Evolutionary conservation across 2,797 vertebrate genomes (phyloP), one percentile per base, ranked within the genome.

Genomic region (Poeciliopsis infans): DNA sequence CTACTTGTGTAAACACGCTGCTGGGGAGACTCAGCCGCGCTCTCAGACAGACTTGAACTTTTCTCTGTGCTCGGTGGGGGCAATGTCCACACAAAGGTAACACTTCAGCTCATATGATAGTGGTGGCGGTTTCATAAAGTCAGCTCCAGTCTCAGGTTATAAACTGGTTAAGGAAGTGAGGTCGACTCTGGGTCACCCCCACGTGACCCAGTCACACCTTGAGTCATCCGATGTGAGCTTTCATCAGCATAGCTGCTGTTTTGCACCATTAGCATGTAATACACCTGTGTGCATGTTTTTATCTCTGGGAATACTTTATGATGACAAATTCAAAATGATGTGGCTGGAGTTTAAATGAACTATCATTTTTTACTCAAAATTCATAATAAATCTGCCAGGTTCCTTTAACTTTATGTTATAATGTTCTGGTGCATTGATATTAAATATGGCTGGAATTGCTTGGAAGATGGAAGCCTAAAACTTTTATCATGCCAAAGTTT

Each of bases 1-100:
- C 47, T 53, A 49, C 2, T 43, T 92, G 93, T 90, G 72, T 82
- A 85, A 90, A 88, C 92, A 79, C 6, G 89, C 85, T 83, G 55
- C 57, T 11, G 5, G 59, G 33, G 73, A 57, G 5, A 36, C 23
- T 45, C 47, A 12, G 1, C 36, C 39, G 74, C 7, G 28, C 18
- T 31, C 76, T 15, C 28, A 76, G 45, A 28, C 18, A 11, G 25
- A 49, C 51, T 70, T 85, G 89, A 80, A 89, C 86, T 88, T 90
- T 87, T 83, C 45, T 75, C 81, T 47, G 8, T 74, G 13, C 4
- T 41, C 70, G 11, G 55, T 72, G 16, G n/a, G 5, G 3, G 3
- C 1, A 2, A 2, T 6, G 31, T 33, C 47, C 20, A 68, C 57
- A 33, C 10, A 0, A 0, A n/a, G 45, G 18, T 7, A 4, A 7